Evolutionary conservation across 2,113 vertebrate species (phyloP).

Genomic region (Craseonycteris thonglongyai): DNA sequence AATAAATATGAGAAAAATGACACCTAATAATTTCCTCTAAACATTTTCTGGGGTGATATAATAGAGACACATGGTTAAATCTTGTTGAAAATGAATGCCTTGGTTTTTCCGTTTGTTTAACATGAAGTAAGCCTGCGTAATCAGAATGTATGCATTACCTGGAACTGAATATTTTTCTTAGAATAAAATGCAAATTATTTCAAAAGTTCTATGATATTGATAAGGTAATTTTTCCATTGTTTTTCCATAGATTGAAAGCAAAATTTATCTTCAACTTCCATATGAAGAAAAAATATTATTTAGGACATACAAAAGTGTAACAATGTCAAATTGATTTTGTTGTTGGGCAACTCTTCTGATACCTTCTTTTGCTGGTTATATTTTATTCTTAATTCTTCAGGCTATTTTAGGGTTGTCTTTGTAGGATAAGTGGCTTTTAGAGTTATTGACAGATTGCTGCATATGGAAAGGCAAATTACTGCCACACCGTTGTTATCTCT

Average conservation of each 20-base stretch:
- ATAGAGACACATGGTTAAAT: neutral
- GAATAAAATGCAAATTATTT: neutral
- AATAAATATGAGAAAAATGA: neutral
- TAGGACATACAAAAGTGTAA: neutral
- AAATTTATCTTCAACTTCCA: neutral
- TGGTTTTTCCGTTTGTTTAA: neutral
- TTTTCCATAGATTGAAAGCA: neutral
- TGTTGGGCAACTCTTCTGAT: neutral
- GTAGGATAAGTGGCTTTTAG: constrained; percentile 10
- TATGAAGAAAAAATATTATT: neutral
- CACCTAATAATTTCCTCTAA: neutral
- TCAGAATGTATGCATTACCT: neutral
- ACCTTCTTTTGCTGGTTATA: constrained; percentile 7
- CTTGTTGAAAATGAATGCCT: neutral
- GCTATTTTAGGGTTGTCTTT: constrained; percentile 14
- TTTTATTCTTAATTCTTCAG: constrained; percentile 23
- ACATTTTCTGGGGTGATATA: neutral
- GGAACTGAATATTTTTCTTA: neutral
- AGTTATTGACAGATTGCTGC: constrained; percentile 52
- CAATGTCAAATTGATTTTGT: neutral
- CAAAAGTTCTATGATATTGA: neutral
- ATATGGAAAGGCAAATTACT: constrained; percentile 50
- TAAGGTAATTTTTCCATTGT: neutral
- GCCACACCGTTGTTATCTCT: constrained; percentile 17
- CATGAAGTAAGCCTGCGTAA: neutral